A percentile compares a stretch with the other conserved stretches of the same genome.
phyloP scores from a whole-genome alignment of 2,113 vertebrate species.

The Syrrhaptes paradoxus region DNA sequence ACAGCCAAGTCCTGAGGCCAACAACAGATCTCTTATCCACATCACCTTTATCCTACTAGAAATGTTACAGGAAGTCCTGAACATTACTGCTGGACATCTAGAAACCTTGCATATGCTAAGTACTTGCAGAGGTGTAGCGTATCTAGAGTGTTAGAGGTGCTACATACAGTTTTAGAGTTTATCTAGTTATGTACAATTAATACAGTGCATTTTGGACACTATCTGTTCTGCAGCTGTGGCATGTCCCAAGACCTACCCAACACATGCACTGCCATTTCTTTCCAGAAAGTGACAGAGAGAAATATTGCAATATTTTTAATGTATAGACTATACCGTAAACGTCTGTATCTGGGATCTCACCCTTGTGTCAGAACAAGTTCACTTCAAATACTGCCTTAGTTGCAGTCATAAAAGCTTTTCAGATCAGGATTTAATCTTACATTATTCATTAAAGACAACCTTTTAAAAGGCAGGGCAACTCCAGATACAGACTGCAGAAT shows the following conservation, averaged over 20 bases:
- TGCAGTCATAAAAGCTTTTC: neutral
- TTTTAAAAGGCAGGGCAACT: neutral
- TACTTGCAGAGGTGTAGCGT: neutral
- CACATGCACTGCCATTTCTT: fast-evolving
- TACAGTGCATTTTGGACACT: neutral
- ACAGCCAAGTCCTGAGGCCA: neutral
- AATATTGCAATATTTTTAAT: neutral
- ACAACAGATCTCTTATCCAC: neutral
- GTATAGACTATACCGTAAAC: neutral
- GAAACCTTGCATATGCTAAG: neutral
- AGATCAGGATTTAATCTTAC: neutral
- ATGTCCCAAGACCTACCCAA: neutral
- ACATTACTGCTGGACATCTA: neutral
- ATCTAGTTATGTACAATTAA: neutral
- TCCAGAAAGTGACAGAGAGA: neutral
- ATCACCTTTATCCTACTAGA: neutral
- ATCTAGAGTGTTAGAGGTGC: neutral
- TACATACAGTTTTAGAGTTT: neutral
- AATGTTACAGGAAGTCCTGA: neutral
- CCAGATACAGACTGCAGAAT: neutral
- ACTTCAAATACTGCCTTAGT: neutral
- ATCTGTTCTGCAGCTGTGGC: neutral
- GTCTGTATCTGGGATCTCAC: neutral
- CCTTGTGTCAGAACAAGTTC: neutral
- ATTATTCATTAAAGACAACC: neutral